Evolutionary conservation across 2,888 invertebrate species (phyloP), one percentile per base, ranked within the genome.

Genomic region (Raillietiella orientalis): DNA sequence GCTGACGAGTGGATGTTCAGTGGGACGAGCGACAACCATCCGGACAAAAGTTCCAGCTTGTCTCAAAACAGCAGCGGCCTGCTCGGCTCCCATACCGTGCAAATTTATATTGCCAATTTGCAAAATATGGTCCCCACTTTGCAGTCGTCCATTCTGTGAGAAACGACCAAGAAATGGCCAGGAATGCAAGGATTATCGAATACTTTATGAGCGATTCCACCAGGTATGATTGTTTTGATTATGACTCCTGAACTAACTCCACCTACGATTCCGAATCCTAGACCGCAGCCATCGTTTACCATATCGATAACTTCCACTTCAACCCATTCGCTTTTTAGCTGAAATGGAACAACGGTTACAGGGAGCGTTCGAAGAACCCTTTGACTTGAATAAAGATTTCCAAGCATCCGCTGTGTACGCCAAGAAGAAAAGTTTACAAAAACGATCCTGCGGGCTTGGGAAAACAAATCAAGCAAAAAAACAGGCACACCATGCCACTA

Each of bases 311-410:
- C 75, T 56, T 96, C 90, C 37, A 96, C 82, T 59, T 93, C 90
- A 40, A 84, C 84, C 87, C 87, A 93, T 60, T 93, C 93, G 49
- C 90, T 90, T 53, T 77, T 87, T 55, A 93, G 61, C 63, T 79
- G 55, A n/a, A n/a, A n/a, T n/a, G n/a, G n/a, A n/a, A n/a, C n/a
- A n/a, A n/a, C n/a, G n/a, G n/a, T n/a, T n/a, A n/a, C n/a, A n/a
- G n/a, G n/a, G n/a, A n/a, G n/a, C n/a, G n/a, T n/a, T n/a, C n/a
- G n/a, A n/a, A n/a, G n/a, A n/a, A n/a, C n/a, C n/a, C n/a, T n/a
- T n/a, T n/a, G n/a, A n/a, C n/a, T n/a, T n/a, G n/a, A n/a, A n/a
- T n/a, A n/a, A n/a, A n/a, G n/a, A n/a, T n/a, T n/a, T n/a, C n/a
- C n/a, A n/a, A n/a, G n/a, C n/a, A n/a, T n/a, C n/a, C n/a, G n/a